Evolutionary conservation across 2,113 vertebrate genomes (phyloP), one percentile per base, ranked within the genome.

Genomic region (Barbus barbus): DNA sequence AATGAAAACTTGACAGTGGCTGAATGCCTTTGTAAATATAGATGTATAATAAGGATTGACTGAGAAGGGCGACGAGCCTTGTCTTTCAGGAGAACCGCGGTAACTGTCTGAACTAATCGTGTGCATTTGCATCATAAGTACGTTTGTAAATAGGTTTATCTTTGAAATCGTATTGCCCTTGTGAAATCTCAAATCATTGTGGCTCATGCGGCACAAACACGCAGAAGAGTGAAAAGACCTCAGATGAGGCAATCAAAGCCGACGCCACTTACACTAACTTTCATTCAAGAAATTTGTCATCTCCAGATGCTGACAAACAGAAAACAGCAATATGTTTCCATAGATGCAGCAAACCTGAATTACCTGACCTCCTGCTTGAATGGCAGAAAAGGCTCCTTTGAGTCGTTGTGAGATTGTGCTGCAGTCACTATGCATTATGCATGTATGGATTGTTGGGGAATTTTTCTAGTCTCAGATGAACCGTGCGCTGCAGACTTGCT

Each of bases 371-470:
- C 72, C 71, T 24, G 73, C 41, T 9, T 61, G 84, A 48, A 81
- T 51, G 78, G 53, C 41, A 36, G 36, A 56, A 78, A 33, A 69
- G 18, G 24, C 31, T 72, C 28, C 51, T 85, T 78, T 84, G 80
- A 78, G 71, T 73, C 12, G 38, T 26, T 46, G 75, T 16, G 76
- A 85, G 82, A 85, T 81, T 86, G 79, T 72, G 51, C 58, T 83
- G 67, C 74, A 89, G 84, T 87, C 87, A 61, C 78, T 83, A 61
- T 87, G 81, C 79, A 81, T 86, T 84, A 87, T 77, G 74, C 79
- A 88, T 86, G 76, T 74, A 48, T 81, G 71, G 33, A 26, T 83
- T 78, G 81, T 65, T 75, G 24, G 76, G 69, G 76, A 86, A 26
- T 60, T 79, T 67, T 75, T 76, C 61, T 63, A 67, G 67, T 86